phyloP scores from a whole-genome alignment of 2,113 vertebrate genomes.

The Pollimyrus isidori region DNA sequence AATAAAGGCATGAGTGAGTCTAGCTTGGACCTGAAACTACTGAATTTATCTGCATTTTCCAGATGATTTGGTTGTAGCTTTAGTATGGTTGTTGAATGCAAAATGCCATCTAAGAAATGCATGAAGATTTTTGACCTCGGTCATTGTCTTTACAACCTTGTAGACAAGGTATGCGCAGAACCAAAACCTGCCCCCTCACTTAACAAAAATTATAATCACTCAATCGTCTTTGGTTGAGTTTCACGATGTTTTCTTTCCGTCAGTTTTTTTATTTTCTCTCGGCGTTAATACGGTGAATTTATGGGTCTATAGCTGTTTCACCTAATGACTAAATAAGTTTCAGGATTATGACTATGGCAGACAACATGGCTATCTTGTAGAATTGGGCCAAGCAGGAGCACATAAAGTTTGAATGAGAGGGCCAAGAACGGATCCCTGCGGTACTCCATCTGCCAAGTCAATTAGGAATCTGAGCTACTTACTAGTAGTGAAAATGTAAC shows the following conservation, averaged over 20 bases:
- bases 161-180: background rate
- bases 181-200: background rate
- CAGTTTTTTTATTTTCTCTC: background rate
- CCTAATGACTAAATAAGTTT: background rate
- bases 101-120: background rate
- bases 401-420: background rate
- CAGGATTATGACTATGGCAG: background rate
- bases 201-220: background rate
- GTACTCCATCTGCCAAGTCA: background rate
- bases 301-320: background rate
- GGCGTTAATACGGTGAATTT: background rate
- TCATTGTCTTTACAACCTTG: background rate
- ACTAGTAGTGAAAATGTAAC: background rate
- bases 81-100: background rate
- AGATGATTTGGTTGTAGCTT: background rate
- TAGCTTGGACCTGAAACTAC: background rate
- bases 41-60: background rate
- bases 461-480: background rate
- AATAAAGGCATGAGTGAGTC: background rate
- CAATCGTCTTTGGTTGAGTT: background rate
- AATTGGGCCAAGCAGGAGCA: background rate
- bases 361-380: background rate
- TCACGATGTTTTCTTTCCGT: background rate
- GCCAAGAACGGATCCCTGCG: background rate
- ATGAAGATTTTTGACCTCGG: background rate